These are phyloP conservation scores for Periphyllus acericola DNA, from an alignment of 2,888 invertebrate species.

Conservation along the genomic window DNA sequence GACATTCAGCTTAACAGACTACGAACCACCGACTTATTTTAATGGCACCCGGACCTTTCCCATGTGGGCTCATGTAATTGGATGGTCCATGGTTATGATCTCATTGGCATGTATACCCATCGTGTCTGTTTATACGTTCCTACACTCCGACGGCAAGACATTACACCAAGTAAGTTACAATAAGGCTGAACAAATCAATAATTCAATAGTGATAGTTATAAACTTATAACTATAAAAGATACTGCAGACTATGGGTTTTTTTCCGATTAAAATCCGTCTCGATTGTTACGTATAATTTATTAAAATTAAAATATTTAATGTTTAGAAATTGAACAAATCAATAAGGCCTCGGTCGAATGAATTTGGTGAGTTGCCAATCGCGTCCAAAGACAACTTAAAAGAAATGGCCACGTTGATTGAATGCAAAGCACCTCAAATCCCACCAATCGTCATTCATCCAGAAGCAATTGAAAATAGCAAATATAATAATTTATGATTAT, in stretches of 20 bases:
- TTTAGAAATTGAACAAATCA: slow-evolving; percentile 81
- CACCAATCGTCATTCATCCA: slow-evolving; percentile 28
- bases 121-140: slow-evolving; percentile 78
- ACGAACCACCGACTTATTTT: slow-evolving; percentile 85
- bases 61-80: slow-evolving; percentile 84
- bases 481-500: slow-evolving; percentile 10
- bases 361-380: slow-evolving; percentile 68
- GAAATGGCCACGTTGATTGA: slow-evolving; percentile 67
- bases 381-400: slow-evolving; percentile 70
- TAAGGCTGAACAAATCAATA: neutral
- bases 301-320: slow-evolving; percentile 63
- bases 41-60: slow-evolving; percentile 84
- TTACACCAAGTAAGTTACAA: slow-evolving; percentile 74
- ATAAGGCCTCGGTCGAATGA: slow-evolving; percentile 79
- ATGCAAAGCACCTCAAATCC: slow-evolving; percentile 64
- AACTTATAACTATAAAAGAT: neutral
- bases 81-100: slow-evolving; percentile 86
- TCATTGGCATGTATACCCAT: slow-evolving; percentile 88
- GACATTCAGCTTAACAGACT: slow-evolving; percentile 89
- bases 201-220: neutral
- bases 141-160: slow-evolving; percentile 77
- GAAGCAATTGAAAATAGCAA: slow-evolving; percentile 7
- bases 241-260: neutral
- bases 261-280: neutral
- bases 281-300: neutral